phyloP scores from a whole-genome alignment of 2,113 vertebrate genomes.

The Xyrauchen texanus region DNA sequence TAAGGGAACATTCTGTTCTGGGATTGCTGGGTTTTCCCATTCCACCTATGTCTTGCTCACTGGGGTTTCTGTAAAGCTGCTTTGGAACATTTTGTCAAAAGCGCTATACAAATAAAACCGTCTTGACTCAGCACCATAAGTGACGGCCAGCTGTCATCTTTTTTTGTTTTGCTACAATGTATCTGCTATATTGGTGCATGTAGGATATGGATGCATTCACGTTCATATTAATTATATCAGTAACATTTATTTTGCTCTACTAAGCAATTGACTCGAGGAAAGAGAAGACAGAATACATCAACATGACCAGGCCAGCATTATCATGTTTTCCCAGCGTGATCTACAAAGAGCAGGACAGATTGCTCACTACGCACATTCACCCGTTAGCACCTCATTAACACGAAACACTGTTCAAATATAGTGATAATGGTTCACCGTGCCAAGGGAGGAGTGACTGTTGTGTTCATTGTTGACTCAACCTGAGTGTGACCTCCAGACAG shows the following conservation, averaged over 20 bases:
- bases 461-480: constrained; percentile 25
- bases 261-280: not conserved
- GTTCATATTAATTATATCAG: not conserved
- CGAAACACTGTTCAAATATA: constrained; percentile 23
- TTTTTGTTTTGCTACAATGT: not conserved
- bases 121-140: not conserved
- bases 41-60: not conserved
- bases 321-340: constrained; percentile 23
- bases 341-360: constrained; percentile 6
- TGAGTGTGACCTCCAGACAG: constrained; percentile 33
- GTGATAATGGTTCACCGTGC: constrained; percentile 7
- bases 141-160: not conserved
- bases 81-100: constrained; percentile 5
- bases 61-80: not conserved
- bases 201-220: not conserved
- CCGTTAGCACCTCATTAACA: constrained; percentile 26
- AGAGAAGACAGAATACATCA: not conserved
- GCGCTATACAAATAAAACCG: not conserved
- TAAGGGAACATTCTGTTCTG: not conserved
- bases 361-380: constrained; percentile 22
- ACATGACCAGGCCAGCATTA: constrained; percentile 15
- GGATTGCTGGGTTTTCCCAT: not conserved
- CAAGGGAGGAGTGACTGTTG: constrained; percentile 2
- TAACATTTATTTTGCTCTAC: constrained; percentile 1
- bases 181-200: not conserved